Conservation (phyloP, 2,113 vertebrate genomes). For the Buteo buteo region DNA sequence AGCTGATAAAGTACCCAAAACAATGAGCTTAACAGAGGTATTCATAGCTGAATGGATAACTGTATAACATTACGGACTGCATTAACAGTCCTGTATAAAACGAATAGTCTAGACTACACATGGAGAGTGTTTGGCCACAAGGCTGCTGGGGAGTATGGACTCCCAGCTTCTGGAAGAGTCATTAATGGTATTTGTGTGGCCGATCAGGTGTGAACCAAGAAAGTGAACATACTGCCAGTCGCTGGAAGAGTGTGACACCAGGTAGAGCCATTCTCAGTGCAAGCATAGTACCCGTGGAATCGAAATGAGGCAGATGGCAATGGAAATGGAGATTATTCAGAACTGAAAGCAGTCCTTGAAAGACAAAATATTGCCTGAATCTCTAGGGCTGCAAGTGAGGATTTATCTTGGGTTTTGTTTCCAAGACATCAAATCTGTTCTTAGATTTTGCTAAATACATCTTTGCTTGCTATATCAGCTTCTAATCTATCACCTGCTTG, state of each 20-base stretch:
- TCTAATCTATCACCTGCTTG: not conserved
- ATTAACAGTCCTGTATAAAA: not conserved
- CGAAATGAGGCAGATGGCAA: accelerated
- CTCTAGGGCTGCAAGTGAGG: not conserved
- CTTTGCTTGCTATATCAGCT: not conserved
- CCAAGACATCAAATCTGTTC: not conserved
- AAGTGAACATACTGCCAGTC: not conserved
- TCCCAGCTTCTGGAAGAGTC: not conserved
- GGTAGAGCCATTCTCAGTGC: not conserved
- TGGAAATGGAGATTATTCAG: not conserved
- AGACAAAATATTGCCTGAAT: not conserved
- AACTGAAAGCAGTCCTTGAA: not conserved
- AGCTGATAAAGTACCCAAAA: not conserved
- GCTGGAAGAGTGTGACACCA: not conserved
- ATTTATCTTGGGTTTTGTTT: not conserved
- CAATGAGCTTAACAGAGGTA: not conserved
- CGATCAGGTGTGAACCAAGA: not conserved
- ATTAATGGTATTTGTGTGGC: not conserved
- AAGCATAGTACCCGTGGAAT: not conserved
- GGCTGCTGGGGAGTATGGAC: not conserved
- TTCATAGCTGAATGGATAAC: not conserved
- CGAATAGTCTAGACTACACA: not conserved
- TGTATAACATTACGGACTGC: not conserved
- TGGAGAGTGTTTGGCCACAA: not conserved
- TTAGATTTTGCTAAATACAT: not conserved